Base-by-base conservation (phyloP, 2,797 vertebrate genomes). In the Macrochelys suwanniensis region DNA sequence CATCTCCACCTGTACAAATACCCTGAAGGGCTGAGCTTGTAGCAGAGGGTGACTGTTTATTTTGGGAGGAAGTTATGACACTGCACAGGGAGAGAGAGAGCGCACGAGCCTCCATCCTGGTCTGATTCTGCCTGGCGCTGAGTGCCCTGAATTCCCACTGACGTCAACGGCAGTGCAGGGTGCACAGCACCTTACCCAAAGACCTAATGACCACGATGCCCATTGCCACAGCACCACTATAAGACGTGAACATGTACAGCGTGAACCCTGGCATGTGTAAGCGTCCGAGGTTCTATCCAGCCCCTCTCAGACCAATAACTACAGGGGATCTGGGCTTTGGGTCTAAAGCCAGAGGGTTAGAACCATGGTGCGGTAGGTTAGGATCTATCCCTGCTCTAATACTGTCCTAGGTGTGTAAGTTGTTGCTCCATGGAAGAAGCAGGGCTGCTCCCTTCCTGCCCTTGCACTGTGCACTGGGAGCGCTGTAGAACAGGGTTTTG, bases 181-280 rank as follows among this genome's bases (percentile, higher is more conserved):
- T 68, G 61, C 17, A 5, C 33, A 68, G 33, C 61, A n/a, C 33
- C 33, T 68, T 68, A 17, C 33, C 61, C 9, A n/a, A 68, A 33
- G 65, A 37, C n/a, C 19, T 71, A 37, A 21, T 71, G 21, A 11
- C 21, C 65, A 37, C 2, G 28, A 54, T 54, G 53, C 53, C 28
- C 26, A n/a, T 5, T 21, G n/a, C n/a, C n/a, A 5, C 19, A 5
- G 3, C n/a, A 37, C 15, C 31, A 6, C 59, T n/a, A 5, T 65
- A 17, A 10, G n/a, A 68, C 17, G 1, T 2, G 17, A 37, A 5
- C n/a, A 2, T 2, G 10, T 11, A 4, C n/a, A n/a, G n/a, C 3
- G 37, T 21, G n/a, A 9, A 1, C n/a, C 19, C 65, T 9, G 19
- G 65, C 33, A 15, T 5, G 12, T 59, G 12, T 59, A 31, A 59